These are phyloP conservation scores for Butorides virescens DNA, from an alignment of 2,113 vertebrate species.

Conservation along the genomic window DNA sequence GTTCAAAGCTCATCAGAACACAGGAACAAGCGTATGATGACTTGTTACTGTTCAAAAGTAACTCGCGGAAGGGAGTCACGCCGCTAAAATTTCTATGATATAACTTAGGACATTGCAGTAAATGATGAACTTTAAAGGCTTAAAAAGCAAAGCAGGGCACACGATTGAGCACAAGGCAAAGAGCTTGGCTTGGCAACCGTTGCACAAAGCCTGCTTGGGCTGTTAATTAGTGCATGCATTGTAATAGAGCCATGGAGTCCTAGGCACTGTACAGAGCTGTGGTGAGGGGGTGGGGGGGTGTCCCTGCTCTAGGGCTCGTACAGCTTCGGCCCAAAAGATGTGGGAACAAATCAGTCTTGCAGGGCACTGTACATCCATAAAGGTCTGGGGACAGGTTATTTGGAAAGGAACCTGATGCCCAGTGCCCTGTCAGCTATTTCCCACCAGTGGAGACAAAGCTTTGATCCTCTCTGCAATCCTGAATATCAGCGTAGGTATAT, in stretches of 20 bases:
- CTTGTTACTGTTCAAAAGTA: neutral
- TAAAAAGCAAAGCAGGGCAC: neutral
- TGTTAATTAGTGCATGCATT: conserved; percentile 33
- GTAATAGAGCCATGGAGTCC: neutral
- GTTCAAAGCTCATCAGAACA: neutral
- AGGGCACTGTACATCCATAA: neutral
- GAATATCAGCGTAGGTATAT: neutral
- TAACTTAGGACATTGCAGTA: neutral
- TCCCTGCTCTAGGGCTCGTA: neutral
- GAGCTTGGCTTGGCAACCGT: neutral
- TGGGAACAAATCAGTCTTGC: neutral
- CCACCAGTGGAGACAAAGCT: neutral
- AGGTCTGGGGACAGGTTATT: neutral
- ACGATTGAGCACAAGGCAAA: neutral
- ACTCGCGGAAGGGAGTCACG: neutral
- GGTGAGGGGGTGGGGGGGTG: rapidly evolving
- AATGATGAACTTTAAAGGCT: neutral
- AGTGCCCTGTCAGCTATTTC: neutral
- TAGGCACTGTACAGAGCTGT: neutral
- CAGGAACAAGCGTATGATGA: neutral
- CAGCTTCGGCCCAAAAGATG: rapidly evolving
- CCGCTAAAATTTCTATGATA: neutral
- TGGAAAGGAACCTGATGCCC: neutral
- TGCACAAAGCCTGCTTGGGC: neutral
- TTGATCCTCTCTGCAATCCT: neutral